Evolutionary conservation across 2,113 vertebrate species (phyloP).

Genomic region (Bujurquina vittata): DNA sequence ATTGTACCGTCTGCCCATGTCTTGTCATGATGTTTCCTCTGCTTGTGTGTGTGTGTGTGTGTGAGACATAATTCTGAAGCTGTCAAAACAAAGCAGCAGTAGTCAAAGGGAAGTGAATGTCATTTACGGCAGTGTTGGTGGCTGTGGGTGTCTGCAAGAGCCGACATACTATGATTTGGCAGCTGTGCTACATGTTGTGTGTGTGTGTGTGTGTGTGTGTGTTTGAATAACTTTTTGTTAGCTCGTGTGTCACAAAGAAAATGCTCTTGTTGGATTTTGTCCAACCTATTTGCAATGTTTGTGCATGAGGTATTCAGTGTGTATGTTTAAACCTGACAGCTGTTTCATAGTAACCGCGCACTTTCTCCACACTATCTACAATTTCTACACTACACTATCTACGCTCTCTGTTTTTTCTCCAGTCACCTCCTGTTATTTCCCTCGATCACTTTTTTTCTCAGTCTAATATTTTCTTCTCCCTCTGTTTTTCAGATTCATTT

Average conservation of each 20-base stretch:
- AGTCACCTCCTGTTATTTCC: constrained; percentile 29
- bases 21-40: neutral
- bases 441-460: constrained; percentile 5
- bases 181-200: neutral
- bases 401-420: neutral
- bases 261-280: neutral
- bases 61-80: neutral
- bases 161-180: neutral
- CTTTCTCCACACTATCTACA: constrained; percentile 21
- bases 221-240: neutral
- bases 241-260: neutral
- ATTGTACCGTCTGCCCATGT: neutral
- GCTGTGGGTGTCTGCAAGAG: neutral
- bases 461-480: neutral
- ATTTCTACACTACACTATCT: neutral
- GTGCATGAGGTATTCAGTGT: constrained; percentile 16
- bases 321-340: constrained; percentile 53
- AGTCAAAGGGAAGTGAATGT: neutral
- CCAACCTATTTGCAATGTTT: neutral
- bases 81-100: neutral
- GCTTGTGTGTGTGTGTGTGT: neutral
- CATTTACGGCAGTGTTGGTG: neutral
- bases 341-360: constrained; percentile 48
- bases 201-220: neutral
- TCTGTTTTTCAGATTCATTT: neutral